Evolutionary conservation across 2,888 invertebrate genomes (phyloP).

Genomic region (Habroteleia sp.): DNA sequence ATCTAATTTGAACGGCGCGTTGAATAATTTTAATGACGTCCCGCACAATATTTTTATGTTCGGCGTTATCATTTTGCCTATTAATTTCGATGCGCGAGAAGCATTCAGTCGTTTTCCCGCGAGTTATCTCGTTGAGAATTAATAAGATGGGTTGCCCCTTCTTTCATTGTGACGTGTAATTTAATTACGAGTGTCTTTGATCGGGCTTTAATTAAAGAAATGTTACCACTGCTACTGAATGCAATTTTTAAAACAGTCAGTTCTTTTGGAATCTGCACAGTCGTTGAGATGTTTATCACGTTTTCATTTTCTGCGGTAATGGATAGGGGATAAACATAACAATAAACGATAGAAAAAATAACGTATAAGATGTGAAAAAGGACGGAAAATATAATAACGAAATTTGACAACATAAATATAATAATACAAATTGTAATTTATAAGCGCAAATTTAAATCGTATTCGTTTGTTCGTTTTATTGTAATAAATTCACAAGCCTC

Average conservation of each 20-base stretch:
- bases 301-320: no score
- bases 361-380: no score
- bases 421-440: no score
- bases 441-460: no score
- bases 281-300: no score
- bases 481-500: no score
- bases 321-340: no score
- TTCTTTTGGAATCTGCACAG: not conserved
- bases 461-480: no score
- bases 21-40: conserved; percentile 59
- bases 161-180: conserved; percentile 14
- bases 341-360: no score
- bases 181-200: conserved; percentile 22
- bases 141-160: conserved; percentile 10
- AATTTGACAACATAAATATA: no score
- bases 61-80: conserved; percentile 32
- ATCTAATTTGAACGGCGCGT: conserved; percentile 50
- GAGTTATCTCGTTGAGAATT: conserved; percentile 16
- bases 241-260: not conserved
- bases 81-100: conserved; percentile 28
- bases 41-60: conserved; percentile 45
- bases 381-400: no score
- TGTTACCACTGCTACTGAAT: not conserved
- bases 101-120: conserved; percentile 16
- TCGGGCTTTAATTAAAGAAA: conserved; percentile 19